These are phyloP conservation scores for Drosophila parabipectinata DNA, from an alignment of 1,140 invertebrate genomes.

Conservation along the genomic window DNA sequence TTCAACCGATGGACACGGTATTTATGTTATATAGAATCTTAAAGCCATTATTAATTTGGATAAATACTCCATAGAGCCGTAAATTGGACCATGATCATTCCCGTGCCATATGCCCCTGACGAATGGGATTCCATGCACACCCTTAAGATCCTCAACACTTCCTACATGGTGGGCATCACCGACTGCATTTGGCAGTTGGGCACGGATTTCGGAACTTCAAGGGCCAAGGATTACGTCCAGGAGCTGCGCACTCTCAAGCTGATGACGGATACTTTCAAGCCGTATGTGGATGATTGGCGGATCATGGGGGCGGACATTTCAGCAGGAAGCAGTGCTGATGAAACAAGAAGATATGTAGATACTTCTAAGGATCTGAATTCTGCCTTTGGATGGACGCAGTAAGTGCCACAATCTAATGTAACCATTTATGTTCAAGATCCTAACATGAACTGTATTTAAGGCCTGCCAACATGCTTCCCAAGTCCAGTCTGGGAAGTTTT, in stretches of 20 bases:
- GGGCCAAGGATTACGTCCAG: slow-evolving; percentile 71
- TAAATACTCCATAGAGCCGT: slow-evolving; percentile 45
- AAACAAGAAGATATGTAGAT: slow-evolving; percentile 73
- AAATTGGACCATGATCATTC: slow-evolving; percentile 82
- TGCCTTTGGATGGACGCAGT: slow-evolving; percentile 80
- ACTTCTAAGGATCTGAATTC: slow-evolving; percentile 72
- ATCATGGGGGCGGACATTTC: slow-evolving; percentile 80
- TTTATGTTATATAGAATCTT: slow-evolving; percentile 1
- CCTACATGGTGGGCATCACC: slow-evolving; percentile 75
- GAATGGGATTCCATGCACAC: slow-evolving; percentile 82
- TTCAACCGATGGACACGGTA: slow-evolving; percentile 82
- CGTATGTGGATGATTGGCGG: slow-evolving; percentile 69
- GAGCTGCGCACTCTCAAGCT: slow-evolving; percentile 74
- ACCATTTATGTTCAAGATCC: background rate
- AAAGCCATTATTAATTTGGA: background rate
- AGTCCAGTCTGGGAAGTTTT: slow-evolving; percentile 62
- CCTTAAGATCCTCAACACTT: slow-evolving; percentile 77
- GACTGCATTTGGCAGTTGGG: slow-evolving; percentile 82
- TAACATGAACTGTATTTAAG: slow-evolving; percentile 8
- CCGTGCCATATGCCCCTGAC: slow-evolving; percentile 74
- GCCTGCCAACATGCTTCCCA: slow-evolving; percentile 62
- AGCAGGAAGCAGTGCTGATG: slow-evolving; percentile 72
- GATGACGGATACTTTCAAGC: slow-evolving; percentile 76
- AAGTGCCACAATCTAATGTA: slow-evolving; percentile 24
- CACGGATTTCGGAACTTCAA: slow-evolving; percentile 71